Evolutionary conservation across 2,888 invertebrate genomes (phyloP), one percentile per base, ranked within the genome.

Genomic region (Sphaeridia pumilis): DNA sequence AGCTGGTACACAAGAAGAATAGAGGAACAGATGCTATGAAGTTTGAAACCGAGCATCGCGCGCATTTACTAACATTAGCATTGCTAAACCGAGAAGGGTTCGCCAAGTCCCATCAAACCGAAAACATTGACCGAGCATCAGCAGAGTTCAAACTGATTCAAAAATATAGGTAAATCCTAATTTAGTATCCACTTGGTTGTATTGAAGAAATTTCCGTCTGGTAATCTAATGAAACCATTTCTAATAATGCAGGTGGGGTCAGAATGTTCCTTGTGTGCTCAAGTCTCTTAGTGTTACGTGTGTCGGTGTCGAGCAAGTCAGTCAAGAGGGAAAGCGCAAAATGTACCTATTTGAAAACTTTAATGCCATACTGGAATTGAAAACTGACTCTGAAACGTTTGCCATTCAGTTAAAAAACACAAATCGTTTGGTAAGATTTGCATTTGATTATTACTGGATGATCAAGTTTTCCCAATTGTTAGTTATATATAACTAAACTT

Each of bases 11-110:
- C 76, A 85, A 84, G 67, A 92, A 89, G 67, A 38, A 38, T 5
- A 84, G 86, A 67, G 94, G 94, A 74, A 75, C 81, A 44, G 97
- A 95, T 69, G 82, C 83, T 12, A 95, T 98, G 87, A 86, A 83
- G 68, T 93, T 99, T 71, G 93, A 95, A 12, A 90, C 93, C 0
- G 97, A 98, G 68, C 87, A 92, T 70, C 82, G 95, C 67, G 82
- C 87, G 55, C 82, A 94, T 65, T 80, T 99, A 62, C 75, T 99
- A 44, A 92, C 92, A 5, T 88, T 94, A 68, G 89, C 93, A 59
- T 78, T 94, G 52, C 83, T 79, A 68, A 87, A 81, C 68, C 78
- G 84, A 67, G 79, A 82, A 70, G 75, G 80, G 65, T 88, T 87
- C 75, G 54, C 61, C 7, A 43, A 58, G 24, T 63, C 61, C 28